Evolutionary conservation across 1,140 invertebrate genomes (phyloP).

Genomic region (Tribolium madens): DNA sequence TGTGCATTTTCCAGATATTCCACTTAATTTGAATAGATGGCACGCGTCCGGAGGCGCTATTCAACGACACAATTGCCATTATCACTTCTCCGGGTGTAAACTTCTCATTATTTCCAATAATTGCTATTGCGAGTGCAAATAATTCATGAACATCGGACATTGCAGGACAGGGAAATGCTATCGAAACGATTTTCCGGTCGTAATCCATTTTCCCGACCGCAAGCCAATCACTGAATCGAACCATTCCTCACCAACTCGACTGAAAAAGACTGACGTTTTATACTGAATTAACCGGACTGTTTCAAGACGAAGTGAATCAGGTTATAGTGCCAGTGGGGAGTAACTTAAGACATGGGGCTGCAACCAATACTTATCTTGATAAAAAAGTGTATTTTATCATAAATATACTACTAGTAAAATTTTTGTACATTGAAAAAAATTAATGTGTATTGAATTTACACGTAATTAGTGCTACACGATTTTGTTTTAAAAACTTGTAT

Average conservation of each 20-base stretch:
- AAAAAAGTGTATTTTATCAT: too few species aligned
- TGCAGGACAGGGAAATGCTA: constrained; percentile 15
- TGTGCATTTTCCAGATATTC: not conserved
- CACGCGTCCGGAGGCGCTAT: not conserved
- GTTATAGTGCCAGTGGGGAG: too few species aligned
- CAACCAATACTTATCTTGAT: too few species aligned
- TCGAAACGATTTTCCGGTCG: constrained; percentile 14
- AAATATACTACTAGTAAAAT: too few species aligned
- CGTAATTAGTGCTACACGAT: too few species aligned
- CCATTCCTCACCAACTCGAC: not conserved
- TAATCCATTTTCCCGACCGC: constrained; percentile 1
- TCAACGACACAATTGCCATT: not conserved
- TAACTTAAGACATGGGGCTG: too few species aligned
- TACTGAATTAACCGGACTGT: not conserved
- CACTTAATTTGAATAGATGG: not conserved
- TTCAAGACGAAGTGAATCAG: not conserved
- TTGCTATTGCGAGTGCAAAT: constrained; percentile 8
- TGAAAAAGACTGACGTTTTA: not conserved
- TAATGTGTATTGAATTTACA: too few species aligned
- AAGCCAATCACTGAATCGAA: constrained; percentile 1
- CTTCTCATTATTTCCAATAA: constrained; percentile 3
- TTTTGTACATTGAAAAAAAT: too few species aligned
- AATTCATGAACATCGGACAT: constrained; percentile 4
- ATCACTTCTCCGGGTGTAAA: not conserved
- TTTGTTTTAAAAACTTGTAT: too few species aligned